These are phyloP conservation scores for Papilio glaucus DNA, from an alignment of 1,140 invertebrate species.

Conservation along the genomic window DNA sequence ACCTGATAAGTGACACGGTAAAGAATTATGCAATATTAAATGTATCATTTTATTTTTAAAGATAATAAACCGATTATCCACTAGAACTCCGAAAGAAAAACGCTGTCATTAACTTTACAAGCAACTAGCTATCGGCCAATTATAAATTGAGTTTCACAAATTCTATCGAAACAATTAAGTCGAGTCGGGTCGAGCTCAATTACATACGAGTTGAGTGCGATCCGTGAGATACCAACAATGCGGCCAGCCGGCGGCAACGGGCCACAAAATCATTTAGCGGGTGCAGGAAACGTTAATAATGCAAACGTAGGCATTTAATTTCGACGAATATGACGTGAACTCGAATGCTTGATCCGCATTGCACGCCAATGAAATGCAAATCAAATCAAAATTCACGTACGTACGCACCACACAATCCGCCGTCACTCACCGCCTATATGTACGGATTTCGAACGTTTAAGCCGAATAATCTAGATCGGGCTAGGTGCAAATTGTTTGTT, in stretches of 20 bases:
- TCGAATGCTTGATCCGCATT: background rate
- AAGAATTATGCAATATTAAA: too few relatives aligned
- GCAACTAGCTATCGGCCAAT: background rate
- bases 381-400: background rate
- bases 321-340: background rate
- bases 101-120: background rate
- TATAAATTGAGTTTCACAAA: background rate
- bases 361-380: background rate
- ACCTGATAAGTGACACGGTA: too few relatives aligned
- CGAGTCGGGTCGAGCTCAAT: background rate
- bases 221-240: background rate
- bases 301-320: background rate
- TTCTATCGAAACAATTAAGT: background rate
- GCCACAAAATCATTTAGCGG: background rate
- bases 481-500: background rate
- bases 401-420: background rate
- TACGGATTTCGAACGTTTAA: background rate
- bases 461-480: background rate
- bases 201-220: background rate
- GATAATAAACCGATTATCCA: background rate
- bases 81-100: background rate
- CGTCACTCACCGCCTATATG: background rate
- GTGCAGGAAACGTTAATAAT: conserved; percentile 7
- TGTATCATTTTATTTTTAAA: background rate
- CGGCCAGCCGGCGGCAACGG: background rate